Conservation (phyloP, 1,140 invertebrate species). For the Ephestia elutella region DNA sequence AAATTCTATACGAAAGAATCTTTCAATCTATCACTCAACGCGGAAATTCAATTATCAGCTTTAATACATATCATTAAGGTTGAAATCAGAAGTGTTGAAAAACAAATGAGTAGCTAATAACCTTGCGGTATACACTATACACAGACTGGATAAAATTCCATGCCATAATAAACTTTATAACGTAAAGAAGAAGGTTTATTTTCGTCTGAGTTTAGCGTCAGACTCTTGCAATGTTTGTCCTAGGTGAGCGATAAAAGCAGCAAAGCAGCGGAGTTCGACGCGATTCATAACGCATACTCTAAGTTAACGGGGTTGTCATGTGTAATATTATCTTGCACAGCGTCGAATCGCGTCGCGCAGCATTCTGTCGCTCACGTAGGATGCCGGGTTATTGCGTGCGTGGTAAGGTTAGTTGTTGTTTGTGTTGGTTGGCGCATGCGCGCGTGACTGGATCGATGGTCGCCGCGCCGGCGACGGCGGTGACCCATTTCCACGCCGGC, state of each 20-base stretch:
- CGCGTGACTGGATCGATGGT: slow-evolving; percentile 46
- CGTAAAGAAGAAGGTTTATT: neutral
- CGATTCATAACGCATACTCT: too few relatives aligned
- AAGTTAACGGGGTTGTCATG: too few relatives aligned
- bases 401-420: slow-evolving; percentile 30
- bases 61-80: neutral
- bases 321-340: too few relatives aligned
- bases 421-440: slow-evolving; percentile 41
- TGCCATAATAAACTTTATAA: neutral
- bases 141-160: slow-evolving; percentile 2
- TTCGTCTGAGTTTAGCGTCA: neutral
- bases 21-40: neutral
- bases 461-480: slow-evolving; percentile 51
- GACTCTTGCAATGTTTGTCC: neutral
- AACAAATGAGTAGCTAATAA: neutral
- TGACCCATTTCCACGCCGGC: slow-evolving; percentile 50
- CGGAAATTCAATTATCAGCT: neutral
- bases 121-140: neutral
- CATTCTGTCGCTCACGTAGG: too few relatives aligned
- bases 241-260: neutral
- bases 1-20: neutral
- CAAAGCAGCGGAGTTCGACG: too few relatives aligned
- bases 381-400: slow-evolving; percentile 7
- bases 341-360: too few relatives aligned
- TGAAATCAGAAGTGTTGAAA: neutral